These are phyloP conservation scores for Antrozous pallidus DNA, from an alignment of 2,797 vertebrate genomes.

Conservation along the genomic window DNA sequence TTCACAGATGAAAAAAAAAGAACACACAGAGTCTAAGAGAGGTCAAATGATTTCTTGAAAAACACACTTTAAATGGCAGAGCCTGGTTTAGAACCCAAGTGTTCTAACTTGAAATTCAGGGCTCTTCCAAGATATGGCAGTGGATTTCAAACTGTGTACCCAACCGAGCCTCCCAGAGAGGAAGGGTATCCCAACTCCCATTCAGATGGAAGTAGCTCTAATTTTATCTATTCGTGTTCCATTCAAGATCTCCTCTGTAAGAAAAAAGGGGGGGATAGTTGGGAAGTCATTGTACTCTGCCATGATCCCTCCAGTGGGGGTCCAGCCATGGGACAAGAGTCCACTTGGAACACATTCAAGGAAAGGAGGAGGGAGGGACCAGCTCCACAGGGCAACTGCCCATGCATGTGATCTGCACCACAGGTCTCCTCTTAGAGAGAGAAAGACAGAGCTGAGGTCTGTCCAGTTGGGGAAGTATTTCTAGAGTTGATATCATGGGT, in stretches of 20 bases:
- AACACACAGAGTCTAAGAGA: background rate
- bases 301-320: no score
- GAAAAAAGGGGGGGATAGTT: background rate
- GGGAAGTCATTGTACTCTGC: background rate
- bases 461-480: background rate
- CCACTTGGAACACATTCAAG: no score
- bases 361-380: background rate
- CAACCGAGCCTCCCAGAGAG: background rate
- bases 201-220: background rate
- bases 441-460: background rate
- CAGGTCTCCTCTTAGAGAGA: background rate
- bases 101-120: background rate
- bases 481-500: background rate
- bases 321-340: background rate
- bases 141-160: background rate
- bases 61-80: background rate
- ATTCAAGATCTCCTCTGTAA: background rate
- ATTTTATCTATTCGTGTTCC: background rate
- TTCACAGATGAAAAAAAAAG: background rate
- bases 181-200: background rate
- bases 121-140: background rate
- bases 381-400: no score
- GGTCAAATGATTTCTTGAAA: background rate
- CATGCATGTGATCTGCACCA: accelerated
- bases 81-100: background rate